Conservation (phyloP, 2,888 invertebrate species). For the Poecilus cupreus region DNA sequence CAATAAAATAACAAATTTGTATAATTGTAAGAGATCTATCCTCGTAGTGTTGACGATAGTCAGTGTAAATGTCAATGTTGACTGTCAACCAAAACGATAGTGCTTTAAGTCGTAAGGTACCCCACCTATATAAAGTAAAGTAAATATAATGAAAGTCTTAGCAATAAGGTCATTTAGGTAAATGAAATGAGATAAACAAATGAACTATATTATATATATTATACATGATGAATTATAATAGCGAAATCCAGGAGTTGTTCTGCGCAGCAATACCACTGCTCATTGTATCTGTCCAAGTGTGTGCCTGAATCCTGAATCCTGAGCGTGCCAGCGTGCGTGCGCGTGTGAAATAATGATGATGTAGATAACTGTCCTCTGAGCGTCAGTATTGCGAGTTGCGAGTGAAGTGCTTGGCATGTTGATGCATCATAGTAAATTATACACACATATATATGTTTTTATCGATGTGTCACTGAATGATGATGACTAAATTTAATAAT, state of each 20-base stretch:
- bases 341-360: not conserved
- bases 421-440: slow-evolving; percentile 53
- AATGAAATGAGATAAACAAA: slow-evolving; percentile 50
- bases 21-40: slow-evolving; percentile 60
- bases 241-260: slow-evolving; percentile 55
- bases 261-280: slow-evolving; percentile 58
- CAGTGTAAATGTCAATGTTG: slow-evolving; percentile 56
- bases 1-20: slow-evolving; percentile 62
- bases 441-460: slow-evolving; percentile 48
- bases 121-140: slow-evolving; percentile 45
- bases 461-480: slow-evolving; percentile 56
- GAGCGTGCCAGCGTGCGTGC: slow-evolving; percentile 8
- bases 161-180: slow-evolving; percentile 55
- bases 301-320: slow-evolving; percentile 48
- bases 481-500: slow-evolving; percentile 58
- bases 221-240: slow-evolving; percentile 47
- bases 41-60: slow-evolving; percentile 55
- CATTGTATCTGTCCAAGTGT: slow-evolving; percentile 59
- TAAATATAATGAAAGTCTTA: too few relatives aligned
- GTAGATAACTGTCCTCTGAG: slow-evolving; percentile 47
- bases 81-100: slow-evolving; percentile 57
- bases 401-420: slow-evolving; percentile 51
- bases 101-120: slow-evolving; percentile 56
- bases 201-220: slow-evolving; percentile 48
- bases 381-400: not conserved